A percentile compares a stretch with the other conserved stretches of the same genome.
These are phyloP conservation scores for Plecotus auritus DNA, from an alignment of 2,113 vertebrate species.

Conservation along the genomic window DNA sequence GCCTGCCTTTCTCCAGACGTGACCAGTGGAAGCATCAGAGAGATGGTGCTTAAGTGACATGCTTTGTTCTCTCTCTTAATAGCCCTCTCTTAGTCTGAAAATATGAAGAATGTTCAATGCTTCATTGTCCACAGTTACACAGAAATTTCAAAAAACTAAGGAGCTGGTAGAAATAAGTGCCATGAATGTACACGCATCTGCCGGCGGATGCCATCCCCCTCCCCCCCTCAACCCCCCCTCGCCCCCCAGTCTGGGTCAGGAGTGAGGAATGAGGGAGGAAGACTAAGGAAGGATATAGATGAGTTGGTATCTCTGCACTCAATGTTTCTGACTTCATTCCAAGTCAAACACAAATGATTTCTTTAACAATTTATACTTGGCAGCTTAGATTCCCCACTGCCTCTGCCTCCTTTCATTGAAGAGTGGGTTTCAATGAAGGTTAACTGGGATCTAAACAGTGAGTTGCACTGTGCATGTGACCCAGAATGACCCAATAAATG, in stretches of 20 bases:
- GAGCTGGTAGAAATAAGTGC: neutral
- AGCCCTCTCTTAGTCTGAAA: neutral
- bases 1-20: neutral
- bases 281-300: neutral
- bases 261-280: neutral
- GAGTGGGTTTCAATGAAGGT: neutral
- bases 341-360: neutral
- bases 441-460: fast-evolving
- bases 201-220: fast-evolving
- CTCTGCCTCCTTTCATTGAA: neutral
- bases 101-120: neutral
- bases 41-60: neutral
- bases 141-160: neutral
- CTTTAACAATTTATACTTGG: neutral
- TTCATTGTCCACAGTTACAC: neutral
- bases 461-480: fast-evolving
- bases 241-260: neutral
- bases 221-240: fast-evolving
- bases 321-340: neutral
- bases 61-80: neutral
- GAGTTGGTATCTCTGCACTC: neutral
- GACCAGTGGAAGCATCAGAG: neutral
- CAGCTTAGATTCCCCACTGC: neutral
- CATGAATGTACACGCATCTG: fast-evolving
- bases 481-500: neutral